Evolutionary conservation across 35 echinoderm and acorn worm genomes (phyloP), one percentile per base, ranked within the genome.

Genomic region (Anneissia japonica): DNA sequence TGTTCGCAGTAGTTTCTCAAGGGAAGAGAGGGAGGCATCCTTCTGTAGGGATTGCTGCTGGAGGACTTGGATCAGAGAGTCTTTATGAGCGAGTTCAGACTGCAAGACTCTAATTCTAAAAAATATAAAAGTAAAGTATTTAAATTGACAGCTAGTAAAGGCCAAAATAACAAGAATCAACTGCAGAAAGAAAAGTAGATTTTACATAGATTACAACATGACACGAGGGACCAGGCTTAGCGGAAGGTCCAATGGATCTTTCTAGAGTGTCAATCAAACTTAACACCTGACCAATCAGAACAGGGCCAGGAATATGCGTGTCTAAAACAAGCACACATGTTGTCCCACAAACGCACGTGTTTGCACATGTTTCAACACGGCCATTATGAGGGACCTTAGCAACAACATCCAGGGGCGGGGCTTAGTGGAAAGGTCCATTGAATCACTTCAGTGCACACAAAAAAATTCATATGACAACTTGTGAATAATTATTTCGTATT

Each of bases 11-110:
- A 56, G 37, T 38, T 55, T 32, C 6, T 74, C 78, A 23, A 82
- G 34, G n/a, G 96, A 91, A 9, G 88, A 74, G 35, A 90, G 87
- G 6, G 89, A 79, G 4, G 77, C 46, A 74, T 92, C 90, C 82
- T 84, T 79, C 39, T 97, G 91, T 36, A 89, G 46, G 31, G 89
- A 84, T 37, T 99, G 91, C 14, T 92, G 87, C 34, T 86, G 80
- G 9, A 99, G 74, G 3, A 88, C 86, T 39, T 93, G 89, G 38
- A 99, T 94, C 39, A 91, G 81, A 31, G 86, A 90, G 79, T 94
- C 87, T 55, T 90, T 92, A 41, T 99, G 89, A 32, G 82, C 73
- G 14, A 99, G 82, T 72, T 99, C 92, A n/a, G 84, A 32, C 17
- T 74, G 83, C n/a, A 99, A 46, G 1, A 82, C 88, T 34, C 85